Conservation (phyloP, 1,140 invertebrate species). For the Berghia stephanieae region DNA sequence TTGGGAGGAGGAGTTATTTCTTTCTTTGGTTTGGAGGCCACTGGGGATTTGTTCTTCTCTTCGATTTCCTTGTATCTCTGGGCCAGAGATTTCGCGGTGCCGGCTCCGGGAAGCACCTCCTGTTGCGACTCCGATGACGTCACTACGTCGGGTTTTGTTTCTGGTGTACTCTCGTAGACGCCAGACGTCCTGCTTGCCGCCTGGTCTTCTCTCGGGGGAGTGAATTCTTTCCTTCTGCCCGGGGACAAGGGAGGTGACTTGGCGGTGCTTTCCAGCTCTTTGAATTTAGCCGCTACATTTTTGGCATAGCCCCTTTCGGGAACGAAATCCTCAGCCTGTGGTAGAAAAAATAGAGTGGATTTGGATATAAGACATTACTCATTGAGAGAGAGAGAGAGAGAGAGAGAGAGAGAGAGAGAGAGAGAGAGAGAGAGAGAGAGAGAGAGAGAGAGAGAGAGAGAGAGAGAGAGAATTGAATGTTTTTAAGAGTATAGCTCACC, state of each 20-base stretch:
- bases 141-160: constrained; percentile 45
- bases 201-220: constrained; percentile 50
- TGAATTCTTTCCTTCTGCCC: constrained; percentile 46
- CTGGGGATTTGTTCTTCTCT: constrained; percentile 37
- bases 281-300: constrained; percentile 56
- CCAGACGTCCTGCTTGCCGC: constrained; percentile 38
- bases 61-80: constrained; percentile 53
- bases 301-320: constrained; percentile 56
- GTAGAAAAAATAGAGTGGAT: neutral
- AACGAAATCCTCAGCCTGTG: constrained; percentile 44
- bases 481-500: neutral
- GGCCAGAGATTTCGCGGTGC: constrained; percentile 52
- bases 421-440: neutral
- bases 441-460: neutral
- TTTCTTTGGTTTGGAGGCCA: constrained; percentile 43
- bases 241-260: constrained; percentile 39
- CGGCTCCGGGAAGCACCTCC: constrained; percentile 53
- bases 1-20: constrained; percentile 49
- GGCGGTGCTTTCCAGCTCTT: constrained; percentile 45
- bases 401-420: neutral
- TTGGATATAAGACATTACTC: too few species aligned
- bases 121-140: constrained; percentile 41
- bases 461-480: neutral
- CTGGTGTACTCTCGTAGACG: constrained; percentile 53
- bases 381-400: neutral